phyloP scores from a whole-genome alignment of 2,888 invertebrate species.

The Ellobium chinense region DNA sequence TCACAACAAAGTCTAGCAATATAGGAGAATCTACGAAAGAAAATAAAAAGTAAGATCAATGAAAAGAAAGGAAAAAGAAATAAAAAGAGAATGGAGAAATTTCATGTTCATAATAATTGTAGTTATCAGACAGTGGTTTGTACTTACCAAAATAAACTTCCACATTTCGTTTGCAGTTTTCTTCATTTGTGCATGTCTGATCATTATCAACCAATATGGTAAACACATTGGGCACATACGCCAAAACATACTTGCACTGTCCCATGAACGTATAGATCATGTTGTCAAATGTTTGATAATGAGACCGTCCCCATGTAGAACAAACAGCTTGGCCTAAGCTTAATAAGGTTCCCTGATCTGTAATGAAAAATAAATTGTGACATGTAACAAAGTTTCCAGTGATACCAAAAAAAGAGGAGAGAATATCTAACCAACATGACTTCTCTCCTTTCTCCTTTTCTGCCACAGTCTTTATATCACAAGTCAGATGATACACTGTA shows the following conservation, averaged over 20 bases:
- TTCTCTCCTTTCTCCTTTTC: no score
- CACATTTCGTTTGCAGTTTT: constrained; percentile 81
- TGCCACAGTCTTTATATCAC: no score
- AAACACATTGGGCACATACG: constrained; percentile 84
- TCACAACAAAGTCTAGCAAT: neutral
- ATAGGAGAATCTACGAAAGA: neutral
- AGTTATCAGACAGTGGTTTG: no score
- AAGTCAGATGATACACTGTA: no score
- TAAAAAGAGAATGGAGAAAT: neutral
- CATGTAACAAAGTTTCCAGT: no score
- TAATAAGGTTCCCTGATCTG: neutral
- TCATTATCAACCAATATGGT: constrained; percentile 83
- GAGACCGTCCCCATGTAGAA: constrained; percentile 89
- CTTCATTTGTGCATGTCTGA: constrained; percentile 80
- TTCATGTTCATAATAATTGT: neutral
- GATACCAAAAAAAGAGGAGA: no score
- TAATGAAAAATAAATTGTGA: no score
- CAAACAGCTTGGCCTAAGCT: constrained; percentile 82
- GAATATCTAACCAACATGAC: no score
- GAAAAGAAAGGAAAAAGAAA: neutral
- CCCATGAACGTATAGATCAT: constrained; percentile 86
- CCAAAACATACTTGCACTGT: constrained; percentile 86
- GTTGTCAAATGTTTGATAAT: constrained; percentile 92
- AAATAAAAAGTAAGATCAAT: neutral
- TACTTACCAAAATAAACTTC: constrained; percentile 85